phyloP scores from a whole-genome alignment of 2,888 invertebrate genomes.

The Chymomyza procnemis region DNA sequence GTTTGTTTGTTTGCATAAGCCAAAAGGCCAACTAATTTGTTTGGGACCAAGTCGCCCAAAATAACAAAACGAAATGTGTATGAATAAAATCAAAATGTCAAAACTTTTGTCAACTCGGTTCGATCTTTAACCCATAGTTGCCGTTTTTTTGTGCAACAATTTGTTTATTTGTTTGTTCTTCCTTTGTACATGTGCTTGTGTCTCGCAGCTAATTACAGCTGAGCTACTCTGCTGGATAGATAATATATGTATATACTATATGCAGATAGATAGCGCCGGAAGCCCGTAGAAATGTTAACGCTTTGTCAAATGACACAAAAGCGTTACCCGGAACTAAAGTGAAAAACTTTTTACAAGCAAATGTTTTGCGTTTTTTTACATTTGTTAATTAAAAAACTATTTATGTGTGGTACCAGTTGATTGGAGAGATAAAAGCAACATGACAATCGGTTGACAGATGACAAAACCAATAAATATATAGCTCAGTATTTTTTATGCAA shows the following conservation, averaged over 20 bases:
- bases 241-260: not conserved
- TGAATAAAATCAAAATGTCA: constrained; percentile 28
- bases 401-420: not conserved
- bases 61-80: constrained; percentile 16
- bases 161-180: not conserved
- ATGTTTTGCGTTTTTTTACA: not conserved
- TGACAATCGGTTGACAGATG: not conserved
- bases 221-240: too few relatives aligned
- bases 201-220: not conserved
- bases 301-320: not conserved
- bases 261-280: not conserved
- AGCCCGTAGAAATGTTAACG: not conserved
- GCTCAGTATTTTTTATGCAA: not conserved
- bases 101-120: constrained; percentile 19
- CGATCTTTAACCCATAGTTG: constrained; percentile 11
- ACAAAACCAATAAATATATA: not conserved
- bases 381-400: not conserved
- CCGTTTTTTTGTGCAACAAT: not conserved
- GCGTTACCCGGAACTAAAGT: not conserved
- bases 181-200: not conserved
- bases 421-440: not conserved
- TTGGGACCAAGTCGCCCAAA: constrained; percentile 31
- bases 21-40: constrained; percentile 61
- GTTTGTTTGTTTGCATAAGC: constrained; percentile 31
- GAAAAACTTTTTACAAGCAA: not conserved